These are phyloP conservation scores for Eueides isabella DNA, from an alignment of 1,140 invertebrate genomes.

Conservation along the genomic window DNA sequence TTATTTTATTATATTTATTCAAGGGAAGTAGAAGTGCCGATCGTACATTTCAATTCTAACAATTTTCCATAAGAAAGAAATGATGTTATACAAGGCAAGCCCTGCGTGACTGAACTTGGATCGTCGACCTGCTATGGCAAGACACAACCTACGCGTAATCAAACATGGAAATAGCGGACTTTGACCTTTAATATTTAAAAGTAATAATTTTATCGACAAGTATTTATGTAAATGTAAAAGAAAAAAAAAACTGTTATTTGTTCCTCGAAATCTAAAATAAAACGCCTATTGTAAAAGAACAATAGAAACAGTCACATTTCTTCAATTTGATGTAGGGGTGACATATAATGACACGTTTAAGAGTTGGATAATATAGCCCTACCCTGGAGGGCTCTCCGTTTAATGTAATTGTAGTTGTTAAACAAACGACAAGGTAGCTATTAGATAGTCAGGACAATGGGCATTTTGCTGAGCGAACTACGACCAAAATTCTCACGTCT, in stretches of 20 bases:
- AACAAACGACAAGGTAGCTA: conserved; percentile 39
- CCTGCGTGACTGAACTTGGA: conserved; percentile 53
- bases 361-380: conserved; percentile 46
- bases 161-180: conserved; percentile 44
- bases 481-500: conserved; percentile 4
- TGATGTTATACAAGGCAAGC: conserved; percentile 50
- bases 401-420: conserved; percentile 68
- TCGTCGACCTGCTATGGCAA: conserved; percentile 53
- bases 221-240: conserved; percentile 1
- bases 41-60: conserved; percentile 19
- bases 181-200: conserved; percentile 50
- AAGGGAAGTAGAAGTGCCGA: neutral
- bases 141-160: conserved; percentile 49
- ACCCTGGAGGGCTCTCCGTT: conserved; percentile 45
- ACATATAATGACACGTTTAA: conserved; percentile 48
- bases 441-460: conserved; percentile 45
- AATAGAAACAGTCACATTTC: conserved; percentile 32
- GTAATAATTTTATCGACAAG: conserved; percentile 34
- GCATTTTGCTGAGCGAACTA: conserved; percentile 48
- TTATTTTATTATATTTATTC: neutral
- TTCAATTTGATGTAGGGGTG: conserved; percentile 38
- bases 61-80: conserved; percentile 17
- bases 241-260: neutral
- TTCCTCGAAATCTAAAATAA: neutral
- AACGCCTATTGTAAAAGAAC: neutral